A percentile compares a stretch with the other conserved stretches of the same genome.
These are phyloP conservation scores for Mustelus asterias DNA, from an alignment of 2,113 vertebrate genomes.

Conservation along the genomic window DNA sequence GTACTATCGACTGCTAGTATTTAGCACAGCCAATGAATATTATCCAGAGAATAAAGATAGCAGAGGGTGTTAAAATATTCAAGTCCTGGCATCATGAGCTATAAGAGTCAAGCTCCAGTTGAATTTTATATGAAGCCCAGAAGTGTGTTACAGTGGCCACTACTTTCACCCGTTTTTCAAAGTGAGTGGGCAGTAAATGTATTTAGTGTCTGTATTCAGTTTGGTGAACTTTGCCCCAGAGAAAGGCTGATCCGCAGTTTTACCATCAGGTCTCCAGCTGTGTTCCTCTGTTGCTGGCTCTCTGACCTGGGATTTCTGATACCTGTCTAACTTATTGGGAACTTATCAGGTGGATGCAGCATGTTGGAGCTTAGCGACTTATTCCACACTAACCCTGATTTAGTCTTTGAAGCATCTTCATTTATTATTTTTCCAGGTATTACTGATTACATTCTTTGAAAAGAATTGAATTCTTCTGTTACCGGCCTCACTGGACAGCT, in stretches of 20 bases:
- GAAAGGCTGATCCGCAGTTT: not conserved
- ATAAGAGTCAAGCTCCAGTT: not conserved
- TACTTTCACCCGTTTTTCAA: not conserved
- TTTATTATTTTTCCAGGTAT: not conserved
- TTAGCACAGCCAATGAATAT: not conserved
- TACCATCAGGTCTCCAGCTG: not conserved
- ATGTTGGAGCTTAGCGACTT: not conserved
- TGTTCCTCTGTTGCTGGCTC: not conserved
- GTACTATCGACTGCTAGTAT: not conserved
- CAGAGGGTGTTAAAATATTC: not conserved
- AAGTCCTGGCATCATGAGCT: not conserved
- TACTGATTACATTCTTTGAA: not conserved
- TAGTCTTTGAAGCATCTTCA: not conserved
- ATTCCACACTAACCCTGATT: not conserved
- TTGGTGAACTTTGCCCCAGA: not conserved
- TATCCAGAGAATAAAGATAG: not conserved
- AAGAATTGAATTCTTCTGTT: not conserved
- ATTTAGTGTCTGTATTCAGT: not conserved
- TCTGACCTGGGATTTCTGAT: not conserved
- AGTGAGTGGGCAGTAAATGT: not conserved
- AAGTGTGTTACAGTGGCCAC: not conserved
- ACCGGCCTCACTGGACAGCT: not conserved
- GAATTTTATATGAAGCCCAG: not conserved
- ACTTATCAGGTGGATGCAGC: not conserved
- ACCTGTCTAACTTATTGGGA: not conserved